phyloP scores from a whole-genome alignment of 2,113 vertebrate species.

The Alligator sinensis region DNA sequence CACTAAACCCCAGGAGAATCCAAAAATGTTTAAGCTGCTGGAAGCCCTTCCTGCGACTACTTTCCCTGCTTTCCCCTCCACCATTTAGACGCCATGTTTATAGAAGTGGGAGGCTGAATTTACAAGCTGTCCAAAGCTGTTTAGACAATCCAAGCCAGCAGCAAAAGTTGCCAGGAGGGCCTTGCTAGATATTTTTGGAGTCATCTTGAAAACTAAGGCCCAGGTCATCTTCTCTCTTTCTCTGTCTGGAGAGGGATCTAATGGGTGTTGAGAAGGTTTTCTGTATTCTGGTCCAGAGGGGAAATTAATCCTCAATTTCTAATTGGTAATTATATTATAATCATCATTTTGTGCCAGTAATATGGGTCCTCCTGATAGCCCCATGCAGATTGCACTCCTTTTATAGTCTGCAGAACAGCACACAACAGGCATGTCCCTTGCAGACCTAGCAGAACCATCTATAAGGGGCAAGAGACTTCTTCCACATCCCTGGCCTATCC shows the following conservation, averaged over 20 bases:
- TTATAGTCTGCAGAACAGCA: neutral
- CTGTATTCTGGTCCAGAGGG: neutral
- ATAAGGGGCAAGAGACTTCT: neutral
- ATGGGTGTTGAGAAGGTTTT: neutral
- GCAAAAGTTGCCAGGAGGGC: slow-evolving; percentile 19
- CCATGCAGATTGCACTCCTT: neutral
- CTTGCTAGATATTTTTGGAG: slow-evolving; percentile 25
- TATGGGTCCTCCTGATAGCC: neutral
- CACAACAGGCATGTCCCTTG: neutral
- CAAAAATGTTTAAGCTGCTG: neutral
- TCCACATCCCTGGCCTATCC: neutral
- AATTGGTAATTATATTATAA: neutral
- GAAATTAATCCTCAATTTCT: neutral
- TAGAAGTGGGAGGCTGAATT: slow-evolving; percentile 35
- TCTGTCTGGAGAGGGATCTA: neutral
- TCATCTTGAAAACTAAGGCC: neutral
- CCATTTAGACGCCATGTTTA: slow-evolving; percentile 39
- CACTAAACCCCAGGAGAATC: neutral
- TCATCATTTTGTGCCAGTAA: neutral
- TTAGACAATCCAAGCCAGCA: slow-evolving; percentile 20
- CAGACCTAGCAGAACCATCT: neutral
- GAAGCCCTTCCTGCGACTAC: slow-evolving; percentile 11
- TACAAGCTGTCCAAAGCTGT: slow-evolving; percentile 34
- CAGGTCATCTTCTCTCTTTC: slow-evolving; percentile 2
- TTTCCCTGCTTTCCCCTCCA: neutral